phyloP scores from a whole-genome alignment of 2,888 invertebrate species.

The Phortica okadai region DNA sequence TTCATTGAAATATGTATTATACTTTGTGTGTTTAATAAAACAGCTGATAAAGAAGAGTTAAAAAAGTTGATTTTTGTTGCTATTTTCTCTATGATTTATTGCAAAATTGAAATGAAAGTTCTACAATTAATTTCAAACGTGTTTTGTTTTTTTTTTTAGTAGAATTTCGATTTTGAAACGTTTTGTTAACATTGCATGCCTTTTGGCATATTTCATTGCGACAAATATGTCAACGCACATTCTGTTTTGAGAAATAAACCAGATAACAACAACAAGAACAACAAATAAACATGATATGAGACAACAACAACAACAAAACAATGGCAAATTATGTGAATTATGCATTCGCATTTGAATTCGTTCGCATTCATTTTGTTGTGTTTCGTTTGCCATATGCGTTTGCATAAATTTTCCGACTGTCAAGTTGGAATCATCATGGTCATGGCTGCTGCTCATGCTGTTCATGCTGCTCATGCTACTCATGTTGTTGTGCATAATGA shows the following conservation, averaged over 20 bases:
- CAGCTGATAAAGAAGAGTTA: too few relatives aligned
- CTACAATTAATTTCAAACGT: not conserved
- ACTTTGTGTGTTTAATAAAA: too few relatives aligned
- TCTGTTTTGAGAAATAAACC: slow-evolving; percentile 29
- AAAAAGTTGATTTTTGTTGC: too few relatives aligned
- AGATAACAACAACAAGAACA: slow-evolving; percentile 31
- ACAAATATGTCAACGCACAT: slow-evolving; percentile 39
- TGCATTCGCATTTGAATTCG: slow-evolving; percentile 49
- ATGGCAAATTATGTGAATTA: slow-evolving; percentile 70
- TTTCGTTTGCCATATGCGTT: slow-evolving; percentile 60
- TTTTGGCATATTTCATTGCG: slow-evolving; percentile 44
- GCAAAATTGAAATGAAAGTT: not conserved
- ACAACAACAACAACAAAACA: slow-evolving; percentile 52
- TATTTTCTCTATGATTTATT: too few relatives aligned
- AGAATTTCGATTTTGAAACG: not conserved
- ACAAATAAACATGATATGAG: slow-evolving; percentile 8
- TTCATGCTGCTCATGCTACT: slow-evolving; percentile 10
- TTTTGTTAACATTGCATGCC: slow-evolving; percentile 1
- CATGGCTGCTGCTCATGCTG: slow-evolving; percentile 22
- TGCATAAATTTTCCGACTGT: slow-evolving; percentile 67
- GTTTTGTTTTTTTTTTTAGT: not conserved
- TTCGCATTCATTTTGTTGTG: slow-evolving; percentile 15
- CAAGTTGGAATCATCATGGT: slow-evolving; percentile 40
- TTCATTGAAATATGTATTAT: too few relatives aligned
- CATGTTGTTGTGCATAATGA: not conserved